A percentile compares a stretch with the other conserved stretches of the same genome.
These are phyloP conservation scores for Drosophila peninsularis DNA, from an alignment of 2,888 invertebrate genomes.

Conservation along the genomic window DNA sequence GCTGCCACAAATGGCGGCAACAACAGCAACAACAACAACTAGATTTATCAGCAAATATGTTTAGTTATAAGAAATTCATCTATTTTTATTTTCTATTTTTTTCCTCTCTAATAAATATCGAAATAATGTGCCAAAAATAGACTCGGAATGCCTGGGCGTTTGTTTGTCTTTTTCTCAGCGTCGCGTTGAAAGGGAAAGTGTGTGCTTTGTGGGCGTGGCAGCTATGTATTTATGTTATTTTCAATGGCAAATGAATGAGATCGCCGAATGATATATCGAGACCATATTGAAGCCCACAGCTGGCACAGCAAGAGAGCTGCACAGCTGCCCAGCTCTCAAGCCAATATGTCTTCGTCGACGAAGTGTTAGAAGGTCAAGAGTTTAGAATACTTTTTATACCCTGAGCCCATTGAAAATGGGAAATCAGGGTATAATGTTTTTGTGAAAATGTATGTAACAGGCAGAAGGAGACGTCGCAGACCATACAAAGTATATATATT, in stretches of 20 bases:
- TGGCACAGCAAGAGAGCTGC: neutral
- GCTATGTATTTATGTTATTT: constrained; percentile 10
- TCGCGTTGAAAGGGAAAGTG: constrained; percentile 67
- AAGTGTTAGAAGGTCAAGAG: constrained; percentile 5
- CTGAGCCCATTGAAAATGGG: no score
- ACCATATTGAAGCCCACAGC: constrained; percentile 10
- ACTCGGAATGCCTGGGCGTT: constrained; percentile 53
- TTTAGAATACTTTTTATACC: neutral
- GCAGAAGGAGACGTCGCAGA: no score
- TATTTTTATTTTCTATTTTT: constrained; percentile 44
- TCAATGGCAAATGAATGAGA: constrained; percentile 29
- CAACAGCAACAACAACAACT: neutral
- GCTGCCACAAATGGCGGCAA: constrained; percentile 50
- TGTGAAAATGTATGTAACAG: no score
- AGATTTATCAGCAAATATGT: constrained; percentile 8
- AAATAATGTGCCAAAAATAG: constrained; percentile 66
- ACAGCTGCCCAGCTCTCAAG: constrained; percentile 3
- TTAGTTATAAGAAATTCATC: constrained; percentile 9
- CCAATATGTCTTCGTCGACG: neutral
- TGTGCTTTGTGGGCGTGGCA: constrained; percentile 24
- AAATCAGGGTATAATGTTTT: no score
- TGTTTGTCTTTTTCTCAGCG: constrained; percentile 23
- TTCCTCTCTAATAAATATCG: constrained; percentile 33
- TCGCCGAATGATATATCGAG: neutral
- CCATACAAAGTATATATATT: no score